Conservation (phyloP, 2,797 vertebrate species). For the Ciconia nigra region DNA sequence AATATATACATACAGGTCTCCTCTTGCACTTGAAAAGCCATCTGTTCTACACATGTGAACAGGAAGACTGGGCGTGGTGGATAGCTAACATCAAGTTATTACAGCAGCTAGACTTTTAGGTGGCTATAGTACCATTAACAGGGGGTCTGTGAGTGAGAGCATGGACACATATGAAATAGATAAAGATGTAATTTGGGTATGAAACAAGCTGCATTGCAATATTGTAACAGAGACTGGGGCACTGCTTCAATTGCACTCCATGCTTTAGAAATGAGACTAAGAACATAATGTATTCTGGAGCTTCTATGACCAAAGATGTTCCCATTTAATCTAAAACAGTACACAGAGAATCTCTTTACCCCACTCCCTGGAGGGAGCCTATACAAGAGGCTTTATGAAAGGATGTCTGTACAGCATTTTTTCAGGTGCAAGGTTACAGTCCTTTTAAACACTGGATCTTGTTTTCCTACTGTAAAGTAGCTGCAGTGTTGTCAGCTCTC, state of each 20-base stretch:
- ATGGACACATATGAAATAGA: neutral
- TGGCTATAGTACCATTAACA: neutral
- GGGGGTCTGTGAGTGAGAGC: neutral
- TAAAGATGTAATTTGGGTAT: neutral
- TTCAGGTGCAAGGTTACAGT: neutral
- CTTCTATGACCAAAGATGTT: fast-evolving
- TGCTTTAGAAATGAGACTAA: neutral
- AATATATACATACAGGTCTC: neutral
- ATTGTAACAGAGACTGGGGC: neutral
- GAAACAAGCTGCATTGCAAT: neutral
- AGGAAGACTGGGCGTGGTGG: neutral
- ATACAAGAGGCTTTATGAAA: neutral
- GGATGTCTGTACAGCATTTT: neutral
- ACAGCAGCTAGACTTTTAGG: neutral
- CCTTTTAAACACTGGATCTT: neutral
- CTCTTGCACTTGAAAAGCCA: neutral
- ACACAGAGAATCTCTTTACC: neutral
- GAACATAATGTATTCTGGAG: fast-evolving
- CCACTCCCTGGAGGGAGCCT: neutral
- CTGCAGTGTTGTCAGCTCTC: neutral
- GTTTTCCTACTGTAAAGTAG: neutral
- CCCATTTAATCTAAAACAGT: neutral
- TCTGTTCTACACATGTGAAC: neutral
- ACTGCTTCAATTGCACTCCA: neutral
- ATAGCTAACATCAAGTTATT: neutral